Percentiles rank a stretch among this genome's conserved stretches.
These are phyloP conservation scores for Echiichthys vipera DNA, from an alignment of 2,797 vertebrate species.

Conservation along the genomic window DNA sequence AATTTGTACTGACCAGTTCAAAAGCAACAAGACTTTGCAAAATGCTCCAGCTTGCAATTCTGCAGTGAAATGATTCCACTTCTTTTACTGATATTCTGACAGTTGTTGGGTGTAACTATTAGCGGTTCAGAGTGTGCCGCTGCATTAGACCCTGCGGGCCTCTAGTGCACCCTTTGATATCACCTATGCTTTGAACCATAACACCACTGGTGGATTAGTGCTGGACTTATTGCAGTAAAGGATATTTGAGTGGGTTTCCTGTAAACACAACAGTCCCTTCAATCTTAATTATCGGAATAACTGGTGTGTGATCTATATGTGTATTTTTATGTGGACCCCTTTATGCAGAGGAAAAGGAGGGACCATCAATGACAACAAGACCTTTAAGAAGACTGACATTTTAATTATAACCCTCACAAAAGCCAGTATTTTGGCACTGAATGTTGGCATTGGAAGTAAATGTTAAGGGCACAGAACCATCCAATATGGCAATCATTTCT, in stretches of 20 bases:
- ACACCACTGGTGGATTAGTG: not conserved
- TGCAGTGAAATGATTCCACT: slow-evolving; percentile 11
- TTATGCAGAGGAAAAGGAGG: not conserved
- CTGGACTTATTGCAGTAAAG: slow-evolving; percentile 2
- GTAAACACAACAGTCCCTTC: slow-evolving; percentile 11
- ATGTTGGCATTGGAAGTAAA: not conserved
- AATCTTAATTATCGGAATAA: not conserved
- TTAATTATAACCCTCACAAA: not conserved
- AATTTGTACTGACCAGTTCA: slow-evolving; percentile 54
- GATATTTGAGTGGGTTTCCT: slow-evolving; percentile 13
- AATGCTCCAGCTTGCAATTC: not conserved
- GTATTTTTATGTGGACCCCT: not conserved
- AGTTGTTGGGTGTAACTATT: slow-evolving; percentile 11
- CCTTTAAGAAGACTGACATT: not conserved
- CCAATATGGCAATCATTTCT: too few species aligned
- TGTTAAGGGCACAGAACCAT: not conserved
- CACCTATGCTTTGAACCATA: slow-evolving; percentile 32
- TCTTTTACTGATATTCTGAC: slow-evolving; percentile 32
- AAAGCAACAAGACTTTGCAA: slow-evolving; percentile 43
- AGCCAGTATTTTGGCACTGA: not conserved
- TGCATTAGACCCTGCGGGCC: slow-evolving; percentile 12
- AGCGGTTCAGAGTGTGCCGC: not conserved
- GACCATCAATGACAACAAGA: not conserved
- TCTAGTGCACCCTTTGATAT: slow-evolving; percentile 22
- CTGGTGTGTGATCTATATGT: not conserved